A percentile compares a stretch with the other conserved stretches of the same genome.
Evolutionary conservation across 2,113 vertebrate species (phyloP).

Genomic region (Elephas maximus): DNA sequence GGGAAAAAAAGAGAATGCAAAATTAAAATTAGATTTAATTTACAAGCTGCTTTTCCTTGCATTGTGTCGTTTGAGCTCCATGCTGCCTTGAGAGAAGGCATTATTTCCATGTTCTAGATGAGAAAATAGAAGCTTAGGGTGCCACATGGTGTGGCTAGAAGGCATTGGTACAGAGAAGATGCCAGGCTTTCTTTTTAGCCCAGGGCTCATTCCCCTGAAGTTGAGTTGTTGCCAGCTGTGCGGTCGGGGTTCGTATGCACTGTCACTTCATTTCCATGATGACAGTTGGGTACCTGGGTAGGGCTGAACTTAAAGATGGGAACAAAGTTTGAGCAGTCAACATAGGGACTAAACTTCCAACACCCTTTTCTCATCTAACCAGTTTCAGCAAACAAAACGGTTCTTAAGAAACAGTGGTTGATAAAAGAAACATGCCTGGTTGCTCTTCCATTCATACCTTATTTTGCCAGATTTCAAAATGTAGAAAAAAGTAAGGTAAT

Average conservation of each 20-base stretch:
- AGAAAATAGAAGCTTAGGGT: not conserved
- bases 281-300: not conserved
- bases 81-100: not conserved
- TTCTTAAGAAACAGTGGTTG: not conserved
- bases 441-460: not conserved
- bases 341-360: not conserved
- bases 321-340: not conserved
- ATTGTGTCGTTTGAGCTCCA: constrained; percentile 24
- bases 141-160: not conserved
- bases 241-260: not conserved
- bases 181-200: not conserved
- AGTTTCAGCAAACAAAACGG: not conserved
- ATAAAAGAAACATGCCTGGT: not conserved
- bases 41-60: not conserved
- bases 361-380: not conserved
- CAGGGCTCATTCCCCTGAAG: not conserved
- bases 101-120: not conserved
- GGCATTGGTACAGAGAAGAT: not conserved
- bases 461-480: constrained; percentile 23
- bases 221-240: not conserved
- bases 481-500: not conserved
- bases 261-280: not conserved
- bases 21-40: constrained; percentile 53
- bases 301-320: not conserved
- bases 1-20: constrained; percentile 2